Evolutionary conservation across 2,888 invertebrate genomes (phyloP), one percentile per base, ranked within the genome.

Genomic region (Dascillus cervinus): DNA sequence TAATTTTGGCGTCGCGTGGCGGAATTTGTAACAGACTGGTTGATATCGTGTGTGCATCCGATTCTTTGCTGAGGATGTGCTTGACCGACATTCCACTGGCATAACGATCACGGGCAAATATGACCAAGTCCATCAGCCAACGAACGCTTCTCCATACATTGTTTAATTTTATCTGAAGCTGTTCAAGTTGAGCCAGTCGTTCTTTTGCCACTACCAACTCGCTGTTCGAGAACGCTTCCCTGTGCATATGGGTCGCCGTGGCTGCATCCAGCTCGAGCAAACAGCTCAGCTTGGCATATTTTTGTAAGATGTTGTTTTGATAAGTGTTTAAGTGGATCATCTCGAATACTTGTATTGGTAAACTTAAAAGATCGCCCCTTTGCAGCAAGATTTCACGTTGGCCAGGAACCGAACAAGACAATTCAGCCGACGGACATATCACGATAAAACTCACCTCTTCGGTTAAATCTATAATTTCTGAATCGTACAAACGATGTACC

Each of bases 321-420:
- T 97, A 98, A 2, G 96, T 94, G 55, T 82, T 84, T 41, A 96
- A 72, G 60, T 97, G 95, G 39, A 95, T 89, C 92, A 89, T 84
- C 73, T 91, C 85, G 54, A 87, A 88, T 0, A 88, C 89, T 65
- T 95, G 91, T 22, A 97, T 85, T 1, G 96, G 95, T 32, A 97
- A 69, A 39, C 90, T 85, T 23, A 89, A 76, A 30, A 92, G 71
- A 57, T 94, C 92, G 3, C 85, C 82, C 33, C 87, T 77, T 52
- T 90, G 85, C 1, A 88, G 70, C 1, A 91, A 71, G 29, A 87
- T 79, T 60, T 95, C 92, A 27, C 82, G 77, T 49, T 89, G 83
- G 13, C 89, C 84, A 0, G 88, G 88, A 0, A 87, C 88, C 1
- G 88, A 87, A 58, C 96, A 97, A 0, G 95, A 91, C 28, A 84